Evolutionary conservation across 1,140 invertebrate species (phyloP).

Genomic region (Latrodectus geometricus): DNA sequence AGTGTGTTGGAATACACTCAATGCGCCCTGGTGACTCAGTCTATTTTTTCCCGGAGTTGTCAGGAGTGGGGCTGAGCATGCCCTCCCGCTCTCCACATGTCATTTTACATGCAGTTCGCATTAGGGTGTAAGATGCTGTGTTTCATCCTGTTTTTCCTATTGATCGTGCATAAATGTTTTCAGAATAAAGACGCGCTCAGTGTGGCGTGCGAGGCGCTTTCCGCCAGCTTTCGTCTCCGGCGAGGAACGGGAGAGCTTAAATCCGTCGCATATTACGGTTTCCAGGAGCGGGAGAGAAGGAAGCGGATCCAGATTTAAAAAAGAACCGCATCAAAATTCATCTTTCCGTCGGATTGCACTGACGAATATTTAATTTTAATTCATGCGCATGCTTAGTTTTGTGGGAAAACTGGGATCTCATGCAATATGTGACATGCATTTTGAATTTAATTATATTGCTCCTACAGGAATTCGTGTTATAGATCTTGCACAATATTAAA

Average conservation of each 20-base stretch:
- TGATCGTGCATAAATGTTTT: conserved; percentile 60
- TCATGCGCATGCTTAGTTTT: background rate
- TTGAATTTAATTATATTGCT: too few species aligned
- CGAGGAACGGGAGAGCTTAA: background rate
- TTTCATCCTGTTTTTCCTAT: conserved; percentile 28
- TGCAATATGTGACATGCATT: too few species aligned
- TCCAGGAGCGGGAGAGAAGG: background rate
- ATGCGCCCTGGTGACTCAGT: too few species aligned
- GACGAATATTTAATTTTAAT: background rate
- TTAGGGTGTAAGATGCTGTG: conserved; percentile 49
- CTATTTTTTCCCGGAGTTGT: too few species aligned
- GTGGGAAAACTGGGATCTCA: too few species aligned
- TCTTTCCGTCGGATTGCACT: background rate
- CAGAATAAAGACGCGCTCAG: conserved; percentile 37
- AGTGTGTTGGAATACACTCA: too few species aligned
- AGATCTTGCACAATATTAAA: too few species aligned
- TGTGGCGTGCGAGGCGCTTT: conserved; percentile 3
- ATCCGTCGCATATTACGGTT: too few species aligned
- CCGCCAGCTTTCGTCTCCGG: background rate
- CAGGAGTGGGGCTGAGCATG: too few species aligned
- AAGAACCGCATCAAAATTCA: background rate
- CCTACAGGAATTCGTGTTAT: too few species aligned
- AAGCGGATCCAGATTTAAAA: background rate
- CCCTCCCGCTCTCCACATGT: conserved; percentile 60
- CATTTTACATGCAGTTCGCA: conserved; percentile 62